Conservation (phyloP, 1,140 invertebrate genomes). For the Drosophila sp. region DNA sequence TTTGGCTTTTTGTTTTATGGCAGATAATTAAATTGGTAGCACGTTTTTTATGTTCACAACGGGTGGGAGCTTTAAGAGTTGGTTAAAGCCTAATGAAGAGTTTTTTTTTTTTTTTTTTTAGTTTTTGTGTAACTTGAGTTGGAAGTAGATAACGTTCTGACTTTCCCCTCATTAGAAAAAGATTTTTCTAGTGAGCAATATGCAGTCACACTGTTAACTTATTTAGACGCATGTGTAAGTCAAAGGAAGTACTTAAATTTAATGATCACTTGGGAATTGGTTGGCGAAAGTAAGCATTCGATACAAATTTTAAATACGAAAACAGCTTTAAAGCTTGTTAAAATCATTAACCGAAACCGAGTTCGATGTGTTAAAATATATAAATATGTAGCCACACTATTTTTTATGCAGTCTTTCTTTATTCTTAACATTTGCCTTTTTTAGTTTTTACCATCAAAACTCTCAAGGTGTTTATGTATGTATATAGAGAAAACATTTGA, state of each 20-base stretch:
- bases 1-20: constrained; percentile 46
- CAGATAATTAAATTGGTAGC: constrained; percentile 66
- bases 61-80: constrained; percentile 38
- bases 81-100: constrained; percentile 40
- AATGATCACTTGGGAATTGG: no score
- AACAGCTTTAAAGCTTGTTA: no score
- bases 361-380: no score
- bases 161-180: background rate
- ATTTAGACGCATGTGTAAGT: no score
- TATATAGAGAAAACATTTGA: background rate
- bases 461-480: background rate
- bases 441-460: background rate
- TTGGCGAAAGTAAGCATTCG: no score
- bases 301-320: no score
- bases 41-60: constrained; percentile 53
- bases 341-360: no score
- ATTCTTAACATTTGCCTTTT: background rate
- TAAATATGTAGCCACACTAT: no score
- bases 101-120: background rate
- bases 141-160: background rate
- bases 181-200: background rate
- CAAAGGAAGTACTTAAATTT: background rate
- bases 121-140: background rate
- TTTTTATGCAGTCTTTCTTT: background rate
- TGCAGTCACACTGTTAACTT: background rate